These are phyloP conservation scores for Drosophila kokeensis DNA, from an alignment of 2,888 invertebrate genomes.

Conservation along the genomic window DNA sequence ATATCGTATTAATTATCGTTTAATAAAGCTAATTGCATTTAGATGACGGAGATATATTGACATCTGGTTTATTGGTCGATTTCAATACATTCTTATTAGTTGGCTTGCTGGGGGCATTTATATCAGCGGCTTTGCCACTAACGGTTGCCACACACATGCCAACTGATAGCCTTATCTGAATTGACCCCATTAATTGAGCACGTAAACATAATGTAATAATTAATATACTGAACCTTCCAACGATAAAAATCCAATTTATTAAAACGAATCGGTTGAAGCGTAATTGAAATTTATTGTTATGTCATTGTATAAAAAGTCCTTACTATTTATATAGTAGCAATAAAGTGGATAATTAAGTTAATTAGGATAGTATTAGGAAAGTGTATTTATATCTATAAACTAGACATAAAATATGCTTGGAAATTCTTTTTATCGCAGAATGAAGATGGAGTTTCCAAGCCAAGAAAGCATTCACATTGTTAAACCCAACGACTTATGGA, in stretches of 20 bases:
- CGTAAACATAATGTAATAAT: conserved; percentile 42
- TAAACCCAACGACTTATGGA: background rate
- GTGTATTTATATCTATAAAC: background rate
- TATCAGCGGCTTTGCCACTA: conserved; percentile 3
- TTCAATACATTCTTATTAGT: conserved; percentile 28
- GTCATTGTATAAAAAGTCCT: background rate
- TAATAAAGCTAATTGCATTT: conserved; percentile 25
- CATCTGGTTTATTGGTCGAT: conserved; percentile 7
- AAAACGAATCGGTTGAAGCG: background rate
- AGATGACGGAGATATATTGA: conserved; percentile 18
- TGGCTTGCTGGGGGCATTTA: background rate
- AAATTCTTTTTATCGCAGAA: background rate
- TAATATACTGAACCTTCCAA: conserved; percentile 8
- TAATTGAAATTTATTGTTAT: conserved; percentile 15
- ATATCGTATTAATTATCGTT: conserved; percentile 1
- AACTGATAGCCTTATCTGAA: conserved; percentile 19
- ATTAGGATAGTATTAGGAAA: background rate
- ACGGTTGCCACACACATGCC: background rate
- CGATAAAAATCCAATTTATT: conserved; percentile 42
- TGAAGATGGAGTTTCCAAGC: background rate
- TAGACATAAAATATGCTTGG: background rate
- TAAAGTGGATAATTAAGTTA: background rate
- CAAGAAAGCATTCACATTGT: background rate
- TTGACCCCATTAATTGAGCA: conserved; percentile 2
- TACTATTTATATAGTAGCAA: background rate